A percentile compares a stretch with the other conserved stretches of the same genome.
These are phyloP conservation scores for Phycodurus eques DNA, from an alignment of 2,113 vertebrate genomes.

Conservation along the genomic window DNA sequence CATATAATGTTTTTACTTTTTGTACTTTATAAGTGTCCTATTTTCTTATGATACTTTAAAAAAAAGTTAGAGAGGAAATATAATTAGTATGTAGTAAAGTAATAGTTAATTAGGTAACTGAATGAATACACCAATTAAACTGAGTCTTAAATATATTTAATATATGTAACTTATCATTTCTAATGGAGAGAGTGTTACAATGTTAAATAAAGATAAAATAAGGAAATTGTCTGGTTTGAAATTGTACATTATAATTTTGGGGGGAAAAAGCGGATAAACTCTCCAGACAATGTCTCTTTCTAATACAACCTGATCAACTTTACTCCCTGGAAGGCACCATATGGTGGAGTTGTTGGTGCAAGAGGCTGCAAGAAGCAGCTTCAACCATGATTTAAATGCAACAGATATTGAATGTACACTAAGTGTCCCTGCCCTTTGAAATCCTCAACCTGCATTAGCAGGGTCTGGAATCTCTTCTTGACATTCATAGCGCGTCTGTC, in stretches of 20 bases:
- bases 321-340: constrained; percentile 17
- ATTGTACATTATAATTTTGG: background rate
- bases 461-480: constrained; percentile 1
- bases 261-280: background rate
- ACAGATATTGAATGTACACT: constrained; percentile 25
- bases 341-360: constrained; percentile 25
- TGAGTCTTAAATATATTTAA: background rate
- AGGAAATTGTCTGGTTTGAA: background rate
- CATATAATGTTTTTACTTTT: background rate
- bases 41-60: background rate
- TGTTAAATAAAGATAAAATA: background rate
- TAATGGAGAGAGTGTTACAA: background rate
- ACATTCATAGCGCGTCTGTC: constrained; percentile 6
- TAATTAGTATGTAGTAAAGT: background rate
- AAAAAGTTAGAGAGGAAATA: background rate
- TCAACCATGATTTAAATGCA: constrained; percentile 22
- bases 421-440: constrained; percentile 6
- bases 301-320: constrained; percentile 9
- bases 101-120: background rate
- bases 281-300: background rate
- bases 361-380: constrained; percentile 5
- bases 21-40: background rate
- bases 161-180: background rate
- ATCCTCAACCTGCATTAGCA: constrained; percentile 21
- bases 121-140: background rate